Base-by-base conservation (phyloP, 2,113 vertebrate species). In the Salvator merianae region DNA sequence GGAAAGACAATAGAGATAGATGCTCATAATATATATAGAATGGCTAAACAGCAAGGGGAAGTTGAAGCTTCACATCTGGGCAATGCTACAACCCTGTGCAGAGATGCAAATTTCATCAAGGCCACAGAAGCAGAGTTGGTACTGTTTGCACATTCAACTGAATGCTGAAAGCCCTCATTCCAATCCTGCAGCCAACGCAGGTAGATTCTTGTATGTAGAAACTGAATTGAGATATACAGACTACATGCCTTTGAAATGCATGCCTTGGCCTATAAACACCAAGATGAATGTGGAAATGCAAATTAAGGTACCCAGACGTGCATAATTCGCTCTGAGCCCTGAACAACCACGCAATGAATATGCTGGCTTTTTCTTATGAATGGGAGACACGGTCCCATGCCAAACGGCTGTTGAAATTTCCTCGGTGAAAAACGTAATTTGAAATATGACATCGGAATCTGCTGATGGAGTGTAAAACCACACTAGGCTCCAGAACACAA, bases 1-100 rank as follows among this genome's bases (percentile, higher is more conserved):
- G 68, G 38, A 84, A 84, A 84, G 68, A 40, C 7, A 79, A 84
- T 18, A 78, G 76, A 84, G 20, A 84, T 43, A 38, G 83, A 59
- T 59, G 47, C 7, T 30, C 77, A 50, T 71, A 47, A 28, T 30
- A 55, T 62, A 76, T 5, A 55, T 4, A 28, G 10, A 73, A 43
- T 38, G 55, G 22, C 66, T 59, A 74, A 26, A 1, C 32, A 74
- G 36, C 9, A 13, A 50, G 38, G 68, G 18, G 18, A 63, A 28
- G 12, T 9, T 38, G 36, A 66, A 24, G 4, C 47, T 26, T 76
- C 28, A 24, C 26, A 36, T 24, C 18, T 55, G 34, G 18, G 32
- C 16, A 53, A 18, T 26, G 10, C 13, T 24, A 32, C 8, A 62
- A 8, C 24, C 20, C 18, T 72, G 34, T 26, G 63, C 47, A 28